Evolutionary conservation across 2,797 vertebrate species (phyloP).

Genomic region (Paratrypauchen microcephalus): DNA sequence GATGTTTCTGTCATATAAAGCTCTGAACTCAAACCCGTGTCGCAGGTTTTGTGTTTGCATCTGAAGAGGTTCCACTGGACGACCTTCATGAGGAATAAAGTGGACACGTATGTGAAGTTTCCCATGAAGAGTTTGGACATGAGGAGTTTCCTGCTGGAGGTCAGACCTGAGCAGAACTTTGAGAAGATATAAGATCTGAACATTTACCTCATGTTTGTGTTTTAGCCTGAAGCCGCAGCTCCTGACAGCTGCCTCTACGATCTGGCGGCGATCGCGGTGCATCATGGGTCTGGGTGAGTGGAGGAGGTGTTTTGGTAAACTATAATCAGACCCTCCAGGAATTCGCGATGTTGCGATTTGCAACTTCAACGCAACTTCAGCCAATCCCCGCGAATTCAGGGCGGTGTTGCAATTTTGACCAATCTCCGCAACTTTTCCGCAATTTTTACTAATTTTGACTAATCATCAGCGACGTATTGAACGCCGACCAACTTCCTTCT

Average conservation of each 20-base stretch:
- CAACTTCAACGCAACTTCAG: no score
- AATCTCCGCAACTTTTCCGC: no score
- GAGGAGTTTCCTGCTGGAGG: slow-evolving; percentile 95
- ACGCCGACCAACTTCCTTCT: no score
- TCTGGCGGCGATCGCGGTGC: slow-evolving; percentile 93
- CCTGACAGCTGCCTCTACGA: slow-evolving; percentile 91
- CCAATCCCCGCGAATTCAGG: no score
- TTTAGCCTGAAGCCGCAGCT: slow-evolving; percentile 88
- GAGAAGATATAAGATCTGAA: not conserved
- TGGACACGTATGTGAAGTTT: slow-evolving; percentile 96
- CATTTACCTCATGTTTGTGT: slow-evolving; percentile 16
- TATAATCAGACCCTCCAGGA: no score
- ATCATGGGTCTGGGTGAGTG: slow-evolving; percentile 98
- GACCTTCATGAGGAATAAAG: slow-evolving; percentile 96
- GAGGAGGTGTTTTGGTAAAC: no score
- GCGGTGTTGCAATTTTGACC: no score
- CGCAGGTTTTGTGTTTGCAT: slow-evolving; percentile 95
- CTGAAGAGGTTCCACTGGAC: slow-evolving; percentile 99
- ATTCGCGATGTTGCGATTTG: no score
- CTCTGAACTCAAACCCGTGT: slow-evolving; percentile 1
- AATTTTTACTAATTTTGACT: no score
- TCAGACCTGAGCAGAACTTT: slow-evolving; percentile 50
- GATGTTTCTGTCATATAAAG: not conserved
- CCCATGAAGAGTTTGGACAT: slow-evolving; percentile 92
- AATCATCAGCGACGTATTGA: no score